Conservation (phyloP, 2,113 vertebrate species). For the Raja brachyura region DNA sequence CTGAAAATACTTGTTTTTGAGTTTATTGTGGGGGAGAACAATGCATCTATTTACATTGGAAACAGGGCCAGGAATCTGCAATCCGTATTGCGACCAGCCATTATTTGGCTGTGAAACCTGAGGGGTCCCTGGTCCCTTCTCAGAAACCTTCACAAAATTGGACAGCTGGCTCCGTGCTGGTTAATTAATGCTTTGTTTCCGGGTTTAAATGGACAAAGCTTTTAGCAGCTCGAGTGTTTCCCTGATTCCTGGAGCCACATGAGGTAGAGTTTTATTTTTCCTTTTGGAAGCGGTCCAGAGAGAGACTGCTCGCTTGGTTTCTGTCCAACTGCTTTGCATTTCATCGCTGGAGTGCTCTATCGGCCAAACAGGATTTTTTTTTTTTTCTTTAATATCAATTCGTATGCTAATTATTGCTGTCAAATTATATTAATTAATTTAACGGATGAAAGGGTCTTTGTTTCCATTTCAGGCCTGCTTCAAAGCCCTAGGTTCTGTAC, state of each 20-base stretch:
- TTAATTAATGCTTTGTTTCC: slow-evolving; percentile 22
- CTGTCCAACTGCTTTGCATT: neutral
- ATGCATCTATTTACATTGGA: neutral
- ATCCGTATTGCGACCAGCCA: neutral
- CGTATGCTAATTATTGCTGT: neutral
- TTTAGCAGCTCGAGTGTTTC: neutral
- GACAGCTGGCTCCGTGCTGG: neutral
- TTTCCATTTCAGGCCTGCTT: neutral
- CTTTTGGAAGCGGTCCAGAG: neutral
- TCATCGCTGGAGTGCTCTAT: neutral
- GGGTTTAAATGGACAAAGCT: neutral
- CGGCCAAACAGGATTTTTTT: neutral
- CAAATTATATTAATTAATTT: neutral
- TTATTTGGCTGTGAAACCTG: neutral
- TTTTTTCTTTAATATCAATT: too few species aligned
- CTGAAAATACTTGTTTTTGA: slow-evolving; percentile 14
- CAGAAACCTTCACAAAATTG: neutral
- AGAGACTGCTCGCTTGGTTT: neutral
- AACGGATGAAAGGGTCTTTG: neutral
- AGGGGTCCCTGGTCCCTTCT: neutral
- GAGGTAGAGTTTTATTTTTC: neutral
- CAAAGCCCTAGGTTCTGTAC: neutral
- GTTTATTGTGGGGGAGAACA: neutral
- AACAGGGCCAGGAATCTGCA: neutral
- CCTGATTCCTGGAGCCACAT: neutral